phyloP scores from a whole-genome alignment of 2,113 vertebrate genomes.

The Lasiurus cinereus region DNA sequence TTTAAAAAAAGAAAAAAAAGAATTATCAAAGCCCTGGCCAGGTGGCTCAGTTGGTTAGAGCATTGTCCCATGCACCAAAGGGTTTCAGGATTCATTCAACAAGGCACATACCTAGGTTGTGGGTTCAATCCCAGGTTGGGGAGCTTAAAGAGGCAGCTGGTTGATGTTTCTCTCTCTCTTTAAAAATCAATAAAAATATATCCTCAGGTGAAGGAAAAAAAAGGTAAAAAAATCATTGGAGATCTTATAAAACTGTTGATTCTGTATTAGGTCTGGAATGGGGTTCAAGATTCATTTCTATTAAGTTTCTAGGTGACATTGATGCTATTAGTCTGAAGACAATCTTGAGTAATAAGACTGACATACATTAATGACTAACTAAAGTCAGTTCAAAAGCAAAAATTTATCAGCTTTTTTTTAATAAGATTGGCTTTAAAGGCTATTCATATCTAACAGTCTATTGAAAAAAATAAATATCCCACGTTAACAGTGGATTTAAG shows the following conservation, averaged over 20 bases:
- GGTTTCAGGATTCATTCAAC: background rate
- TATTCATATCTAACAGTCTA: background rate
- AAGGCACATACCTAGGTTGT: background rate
- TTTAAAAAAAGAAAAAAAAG: background rate
- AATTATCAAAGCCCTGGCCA: background rate
- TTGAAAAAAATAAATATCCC: constrained; percentile 12
- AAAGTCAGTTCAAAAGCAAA: background rate
- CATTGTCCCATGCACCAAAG: background rate
- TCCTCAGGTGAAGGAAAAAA: background rate
- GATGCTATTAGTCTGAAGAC: background rate
- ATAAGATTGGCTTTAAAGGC: background rate
- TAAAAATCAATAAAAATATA: background rate
- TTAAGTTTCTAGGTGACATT: background rate
- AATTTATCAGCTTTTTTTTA: background rate
- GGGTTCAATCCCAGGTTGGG: background rate
- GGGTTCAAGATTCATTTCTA: background rate
- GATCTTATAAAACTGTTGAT: constrained; percentile 19
- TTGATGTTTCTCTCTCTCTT: background rate
- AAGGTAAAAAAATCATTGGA: background rate
- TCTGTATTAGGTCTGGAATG: background rate
- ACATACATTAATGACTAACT: background rate
- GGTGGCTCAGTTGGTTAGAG: background rate
- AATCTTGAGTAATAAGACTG: background rate
- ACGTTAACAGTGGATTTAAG: background rate
- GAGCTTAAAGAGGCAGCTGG: background rate